Percentiles rank a stretch among this genome's conserved stretches.
Evolutionary conservation across 2,797 vertebrate species (phyloP).

Genomic region (Pygocentrus nattereri): DNA sequence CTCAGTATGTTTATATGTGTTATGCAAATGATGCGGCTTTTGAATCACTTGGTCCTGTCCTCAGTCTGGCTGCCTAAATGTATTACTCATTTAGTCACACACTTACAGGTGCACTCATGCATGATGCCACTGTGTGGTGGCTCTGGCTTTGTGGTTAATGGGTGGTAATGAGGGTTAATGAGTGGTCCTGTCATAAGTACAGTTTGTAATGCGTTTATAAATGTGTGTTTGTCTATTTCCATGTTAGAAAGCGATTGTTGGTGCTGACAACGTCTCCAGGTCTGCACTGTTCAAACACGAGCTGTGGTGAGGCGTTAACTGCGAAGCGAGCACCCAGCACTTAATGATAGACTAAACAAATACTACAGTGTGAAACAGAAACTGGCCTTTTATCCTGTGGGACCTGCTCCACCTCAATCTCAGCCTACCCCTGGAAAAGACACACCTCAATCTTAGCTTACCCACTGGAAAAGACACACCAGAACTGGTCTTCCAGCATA

Average conservation of each 20-base stretch:
- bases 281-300: not conserved
- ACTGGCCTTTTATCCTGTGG: too few species aligned
- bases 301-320: not conserved
- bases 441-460: not conserved
- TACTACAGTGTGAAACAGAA: not conserved
- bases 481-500: not conserved
- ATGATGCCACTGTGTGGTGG: not conserved
- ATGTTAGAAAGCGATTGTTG: not conserved
- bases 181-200: not conserved
- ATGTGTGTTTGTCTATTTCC: not conserved
- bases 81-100: not conserved
- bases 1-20: not conserved
- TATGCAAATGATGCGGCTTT: not conserved
- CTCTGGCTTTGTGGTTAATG: not conserved
- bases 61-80: not conserved
- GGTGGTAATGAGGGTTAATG: not conserved
- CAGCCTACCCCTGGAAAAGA: not conserved
- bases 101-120: not conserved
- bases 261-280: not conserved
- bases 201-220: not conserved
- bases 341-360: not conserved
- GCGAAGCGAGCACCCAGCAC: not conserved
- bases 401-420: not conserved
- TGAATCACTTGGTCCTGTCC: not conserved
- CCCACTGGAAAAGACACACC: not conserved